Base-by-base conservation (phyloP, 2,113 vertebrate species). In the Riparia riparia region DNA sequence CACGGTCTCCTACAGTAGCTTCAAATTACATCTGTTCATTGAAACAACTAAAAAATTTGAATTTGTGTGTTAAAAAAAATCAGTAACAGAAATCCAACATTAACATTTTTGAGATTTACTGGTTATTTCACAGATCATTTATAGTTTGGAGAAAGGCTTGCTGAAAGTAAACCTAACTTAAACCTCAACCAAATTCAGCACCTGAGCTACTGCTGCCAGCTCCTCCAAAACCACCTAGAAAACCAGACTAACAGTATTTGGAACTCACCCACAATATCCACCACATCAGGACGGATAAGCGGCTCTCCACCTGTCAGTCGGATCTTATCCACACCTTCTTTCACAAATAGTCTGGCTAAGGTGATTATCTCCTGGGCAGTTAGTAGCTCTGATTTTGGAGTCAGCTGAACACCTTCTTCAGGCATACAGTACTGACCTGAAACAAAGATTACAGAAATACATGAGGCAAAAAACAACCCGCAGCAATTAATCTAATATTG, bases 361-460 rank as follows among this genome's bases (percentile, higher is more conserved):
- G 97, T 98, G 86, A 99, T 96, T 39, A 99, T 96, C 97, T 99
- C 99, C 12, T 98, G 94, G 14, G 98, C 57, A 96, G 98, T 98
- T 73, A 99, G 98, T 16, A 99, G 98, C 94, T 99, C 98, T 39
- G 97, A 94, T 76, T 98, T 98, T 2, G 99, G 99, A 24, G 99
- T 99, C 28, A 99, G 97, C 56, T 98, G 98, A 65, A 99, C 98
- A 15, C 99, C 99, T 72, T 99, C 99, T 95, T 99, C 99, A 0
- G 99, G 99, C 99, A 99, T 99, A 95, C 99, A 99, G 95, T 99
- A 99, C 94, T 98, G 99, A 98, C 99, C 99, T 99, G 82, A 83
- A 96, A 94, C 9, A 83, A 85, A 64, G 22, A 82, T 89, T 25
- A 54, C 37, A 87, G 39, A 64, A 86, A 90, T 41, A 63, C 2